Evolutionary conservation across 2,888 invertebrate genomes (phyloP).

Genomic region (Enchytraeus crypticus): DNA sequence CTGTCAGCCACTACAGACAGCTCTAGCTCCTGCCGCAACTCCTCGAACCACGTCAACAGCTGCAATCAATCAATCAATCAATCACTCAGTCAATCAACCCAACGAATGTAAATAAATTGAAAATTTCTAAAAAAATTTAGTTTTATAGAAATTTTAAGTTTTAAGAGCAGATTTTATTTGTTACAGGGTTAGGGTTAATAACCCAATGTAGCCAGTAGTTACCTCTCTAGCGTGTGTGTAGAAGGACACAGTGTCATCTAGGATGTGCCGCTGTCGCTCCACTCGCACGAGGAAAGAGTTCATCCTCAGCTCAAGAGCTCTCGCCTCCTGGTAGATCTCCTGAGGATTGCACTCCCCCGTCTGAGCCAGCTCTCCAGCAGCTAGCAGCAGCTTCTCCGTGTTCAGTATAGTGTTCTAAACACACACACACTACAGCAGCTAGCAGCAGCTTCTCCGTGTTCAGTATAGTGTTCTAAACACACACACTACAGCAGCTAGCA

Average conservation of each 20-base stretch:
- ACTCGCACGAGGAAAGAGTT: constrained; percentile 86
- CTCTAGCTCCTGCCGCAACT: constrained; percentile 69
- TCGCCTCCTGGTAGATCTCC: constrained; percentile 87
- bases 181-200: too few relatives aligned
- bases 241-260: constrained; percentile 86
- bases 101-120: too few relatives aligned
- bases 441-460: constrained; percentile 92
- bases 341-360: constrained; percentile 91
- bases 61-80: too few relatives aligned
- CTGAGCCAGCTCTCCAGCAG: constrained; percentile 82
- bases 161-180: too few relatives aligned
- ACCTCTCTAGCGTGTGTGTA: constrained; percentile 90
- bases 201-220: too few relatives aligned
- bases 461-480: constrained; percentile 91
- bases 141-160: too few relatives aligned
- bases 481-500: too few relatives aligned
- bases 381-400: constrained; percentile 88
- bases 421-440: too few relatives aligned
- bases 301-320: constrained; percentile 85
- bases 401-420: constrained; percentile 86
- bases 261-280: constrained; percentile 74
- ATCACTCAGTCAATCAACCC: too few relatives aligned
- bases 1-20: constrained; percentile 53
- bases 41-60: constrained; percentile 81
- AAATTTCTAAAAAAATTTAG: too few relatives aligned